phyloP scores from a whole-genome alignment of 2,888 invertebrate species.

The Leucozona laternaria region DNA sequence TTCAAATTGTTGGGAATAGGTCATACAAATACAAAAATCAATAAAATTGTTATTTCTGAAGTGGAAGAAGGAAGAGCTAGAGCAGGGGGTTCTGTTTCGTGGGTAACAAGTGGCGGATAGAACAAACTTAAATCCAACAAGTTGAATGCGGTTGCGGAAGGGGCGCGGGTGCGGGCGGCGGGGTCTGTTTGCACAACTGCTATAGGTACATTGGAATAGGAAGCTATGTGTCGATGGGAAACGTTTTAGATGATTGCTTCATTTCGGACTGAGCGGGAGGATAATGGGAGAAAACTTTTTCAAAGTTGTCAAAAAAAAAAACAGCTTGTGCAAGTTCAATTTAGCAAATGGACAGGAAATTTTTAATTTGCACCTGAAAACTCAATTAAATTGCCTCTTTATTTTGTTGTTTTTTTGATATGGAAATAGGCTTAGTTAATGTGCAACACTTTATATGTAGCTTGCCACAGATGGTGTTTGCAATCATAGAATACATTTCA shows the following conservation, averaged over 20 bases:
- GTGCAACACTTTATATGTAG: conserved; percentile 9
- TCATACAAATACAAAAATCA: conserved; percentile 44
- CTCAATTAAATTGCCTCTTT: conserved; percentile 13
- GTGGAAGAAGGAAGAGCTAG: background rate
- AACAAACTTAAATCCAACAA: conserved; percentile 56
- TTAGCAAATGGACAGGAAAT: conserved; percentile 56
- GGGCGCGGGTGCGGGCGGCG: too few species aligned
- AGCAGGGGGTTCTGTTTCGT: background rate
- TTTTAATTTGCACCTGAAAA: conserved; percentile 49
- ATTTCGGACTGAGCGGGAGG: background rate
- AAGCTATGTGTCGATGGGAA: conserved; percentile 12
- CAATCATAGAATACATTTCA: conserved; percentile 8
- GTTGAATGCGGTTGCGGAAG: conserved; percentile 47
- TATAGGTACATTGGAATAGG: background rate
- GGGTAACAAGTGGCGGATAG: conserved; percentile 47
- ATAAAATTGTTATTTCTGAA: conserved; percentile 30
- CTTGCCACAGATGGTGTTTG: conserved; percentile 18
- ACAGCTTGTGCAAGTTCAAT: conserved; percentile 42
- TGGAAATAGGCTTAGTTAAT: conserved; percentile 30
- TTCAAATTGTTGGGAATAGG: conserved; percentile 15
- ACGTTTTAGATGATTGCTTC: conserved; percentile 36
- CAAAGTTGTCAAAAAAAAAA: conserved; percentile 38
- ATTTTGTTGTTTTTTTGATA: conserved; percentile 17
- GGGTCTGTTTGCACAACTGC: conserved; percentile 30
- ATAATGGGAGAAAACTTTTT: conserved; percentile 14